Evolutionary conservation across 2,797 vertebrate species (phyloP).

Genomic region (Pelobates cultripes): DNA sequence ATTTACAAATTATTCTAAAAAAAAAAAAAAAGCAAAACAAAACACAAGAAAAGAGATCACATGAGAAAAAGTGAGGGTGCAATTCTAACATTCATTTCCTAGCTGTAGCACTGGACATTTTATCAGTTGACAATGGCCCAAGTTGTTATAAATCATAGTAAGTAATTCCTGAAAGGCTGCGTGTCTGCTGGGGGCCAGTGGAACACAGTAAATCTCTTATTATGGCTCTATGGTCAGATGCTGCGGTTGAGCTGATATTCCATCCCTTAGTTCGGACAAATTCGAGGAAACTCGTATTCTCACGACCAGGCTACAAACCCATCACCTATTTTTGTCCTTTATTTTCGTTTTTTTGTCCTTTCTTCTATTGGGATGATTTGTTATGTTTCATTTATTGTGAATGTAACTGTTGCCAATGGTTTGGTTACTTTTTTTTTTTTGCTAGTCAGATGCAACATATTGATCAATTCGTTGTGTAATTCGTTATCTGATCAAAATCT

Average conservation of each 20-base stretch:
- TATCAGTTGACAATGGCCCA: constrained; percentile 83
- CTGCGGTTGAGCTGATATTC: constrained; percentile 86
- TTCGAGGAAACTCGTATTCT: constrained; percentile 78
- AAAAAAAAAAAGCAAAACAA: not conserved
- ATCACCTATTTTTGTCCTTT: constrained; percentile 56
- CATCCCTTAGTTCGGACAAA: constrained; percentile 84
- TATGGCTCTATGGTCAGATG: constrained; percentile 99
- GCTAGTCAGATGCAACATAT: not conserved
- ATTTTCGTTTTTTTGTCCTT: not conserved
- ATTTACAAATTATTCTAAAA: not conserved
- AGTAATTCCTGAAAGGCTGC: constrained; percentile 98
- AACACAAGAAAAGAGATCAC: not conserved
- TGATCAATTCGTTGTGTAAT: not conserved
- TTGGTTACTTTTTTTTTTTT: not conserved
- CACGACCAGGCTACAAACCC: constrained; percentile 70
- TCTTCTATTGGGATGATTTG: not conserved
- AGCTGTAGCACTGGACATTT: constrained; percentile 73
- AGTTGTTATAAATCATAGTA: constrained; percentile 97
- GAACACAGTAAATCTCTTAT: constrained; percentile 99
- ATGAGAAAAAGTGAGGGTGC: constrained; percentile 47
- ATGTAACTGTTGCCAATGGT: not conserved
- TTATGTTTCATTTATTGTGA: not conserved
- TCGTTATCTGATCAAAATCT: not conserved
- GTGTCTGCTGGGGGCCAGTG: constrained; percentile 92
- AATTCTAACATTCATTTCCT: constrained; percentile 69